phyloP scores from a whole-genome alignment of 2,797 vertebrate genomes.

The Myotis pilosus region DNA sequence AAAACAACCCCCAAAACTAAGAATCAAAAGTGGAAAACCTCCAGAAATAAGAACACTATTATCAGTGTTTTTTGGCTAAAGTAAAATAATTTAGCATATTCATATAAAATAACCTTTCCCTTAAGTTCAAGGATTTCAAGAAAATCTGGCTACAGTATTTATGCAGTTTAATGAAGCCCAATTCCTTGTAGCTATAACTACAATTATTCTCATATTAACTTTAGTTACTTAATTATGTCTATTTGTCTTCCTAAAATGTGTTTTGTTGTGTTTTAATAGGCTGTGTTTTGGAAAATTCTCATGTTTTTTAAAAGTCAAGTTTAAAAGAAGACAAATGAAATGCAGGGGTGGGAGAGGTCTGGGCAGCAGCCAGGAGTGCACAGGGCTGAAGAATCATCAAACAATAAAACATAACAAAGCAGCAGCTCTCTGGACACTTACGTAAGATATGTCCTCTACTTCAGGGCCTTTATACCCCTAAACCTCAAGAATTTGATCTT shows the following conservation, averaged over 20 bases:
- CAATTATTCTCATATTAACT: constrained; percentile 72
- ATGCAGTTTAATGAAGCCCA: constrained; percentile 69
- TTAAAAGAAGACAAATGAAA: constrained; percentile 49
- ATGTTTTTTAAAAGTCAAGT: constrained; percentile 43
- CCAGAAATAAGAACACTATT: constrained; percentile 38
- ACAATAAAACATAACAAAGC: not conserved
- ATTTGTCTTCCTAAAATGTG: constrained; percentile 67
- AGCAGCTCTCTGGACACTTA: not conserved
- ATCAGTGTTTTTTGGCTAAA: constrained; percentile 52
- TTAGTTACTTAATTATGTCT: constrained; percentile 69
- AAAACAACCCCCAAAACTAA: not conserved
- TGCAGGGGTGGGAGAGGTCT: not conserved
- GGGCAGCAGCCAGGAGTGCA: not conserved
- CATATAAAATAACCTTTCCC: constrained; percentile 56
- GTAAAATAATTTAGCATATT: constrained; percentile 68
- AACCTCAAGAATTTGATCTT: not conserved
- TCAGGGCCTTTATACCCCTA: not conserved
- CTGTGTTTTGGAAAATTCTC: constrained; percentile 58
- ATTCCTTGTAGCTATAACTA: constrained; percentile 71
- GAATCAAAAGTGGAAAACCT: constrained; percentile 32
- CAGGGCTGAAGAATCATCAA: not conserved
- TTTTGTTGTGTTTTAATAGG: constrained; percentile 63
- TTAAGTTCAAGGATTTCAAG: constrained; percentile 58
- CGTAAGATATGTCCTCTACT: accelerated
- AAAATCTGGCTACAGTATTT: constrained; percentile 57